A percentile compares a stretch with the other conserved stretches of the same genome.
These are phyloP conservation scores for Notolabrus celidotus DNA, from an alignment of 2,797 vertebrate species.

Conservation along the genomic window DNA sequence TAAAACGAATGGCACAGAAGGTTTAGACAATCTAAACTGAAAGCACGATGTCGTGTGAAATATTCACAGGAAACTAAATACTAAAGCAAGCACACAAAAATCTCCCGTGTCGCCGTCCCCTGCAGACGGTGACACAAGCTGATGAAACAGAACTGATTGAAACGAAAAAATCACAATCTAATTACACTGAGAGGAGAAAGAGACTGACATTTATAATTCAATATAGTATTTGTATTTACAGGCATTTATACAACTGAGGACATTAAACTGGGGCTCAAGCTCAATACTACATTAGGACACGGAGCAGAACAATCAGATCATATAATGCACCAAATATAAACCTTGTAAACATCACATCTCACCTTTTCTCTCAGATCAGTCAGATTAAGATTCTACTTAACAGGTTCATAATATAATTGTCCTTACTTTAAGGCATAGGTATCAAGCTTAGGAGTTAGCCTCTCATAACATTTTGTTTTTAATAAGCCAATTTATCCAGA, in stretches of 20 bases:
- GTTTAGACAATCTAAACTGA: slow-evolving; percentile 75
- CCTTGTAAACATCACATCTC: slow-evolving; percentile 79
- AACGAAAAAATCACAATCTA: slow-evolving; percentile 63
- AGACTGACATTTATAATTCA: slow-evolving; percentile 81
- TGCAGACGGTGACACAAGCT: slow-evolving; percentile 55
- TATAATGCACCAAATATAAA: slow-evolving; percentile 81
- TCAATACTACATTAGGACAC: slow-evolving; percentile 60
- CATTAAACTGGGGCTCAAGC: slow-evolving; percentile 67
- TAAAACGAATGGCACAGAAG: slow-evolving; percentile 82
- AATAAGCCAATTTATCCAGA: slow-evolving; percentile 67
- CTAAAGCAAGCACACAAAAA: slow-evolving; percentile 56
- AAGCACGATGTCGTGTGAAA: slow-evolving; percentile 69
- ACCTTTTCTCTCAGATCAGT: slow-evolving; percentile 64
- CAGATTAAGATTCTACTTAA: slow-evolving; percentile 71
- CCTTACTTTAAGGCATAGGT: slow-evolving; percentile 83
- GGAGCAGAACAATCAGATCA: slow-evolving; percentile 80
- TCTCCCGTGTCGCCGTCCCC: slow-evolving; percentile 42
- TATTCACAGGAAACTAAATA: slow-evolving; percentile 68
- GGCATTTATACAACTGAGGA: slow-evolving; percentile 76
- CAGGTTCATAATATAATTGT: slow-evolving; percentile 69
- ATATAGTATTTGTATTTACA: slow-evolving; percentile 87
- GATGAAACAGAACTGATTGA: slow-evolving; percentile 48
- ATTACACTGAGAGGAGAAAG: slow-evolving; percentile 71
- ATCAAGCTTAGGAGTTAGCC: slow-evolving; percentile 65
- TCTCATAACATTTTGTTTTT: slow-evolving; percentile 56